These are phyloP conservation scores for Xiphophorus birchmanni DNA, from an alignment of 2,797 vertebrate species.

Conservation along the genomic window DNA sequence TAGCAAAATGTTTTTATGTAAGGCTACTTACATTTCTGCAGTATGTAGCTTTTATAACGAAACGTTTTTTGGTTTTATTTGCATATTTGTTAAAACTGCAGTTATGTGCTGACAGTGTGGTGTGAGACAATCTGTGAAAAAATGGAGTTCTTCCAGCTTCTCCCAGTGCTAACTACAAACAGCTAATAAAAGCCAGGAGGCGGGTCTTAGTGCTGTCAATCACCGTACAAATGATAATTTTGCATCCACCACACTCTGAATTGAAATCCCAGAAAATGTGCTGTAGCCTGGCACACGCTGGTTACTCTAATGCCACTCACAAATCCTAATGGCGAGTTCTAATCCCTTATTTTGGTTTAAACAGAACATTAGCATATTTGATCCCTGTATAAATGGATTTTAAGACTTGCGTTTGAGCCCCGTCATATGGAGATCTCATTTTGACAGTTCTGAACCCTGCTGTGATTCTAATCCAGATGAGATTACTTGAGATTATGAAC, in stretches of 20 bases:
- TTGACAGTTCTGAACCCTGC: constrained; percentile 3
- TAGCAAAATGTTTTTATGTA: too few relatives aligned
- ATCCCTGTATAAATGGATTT: background rate
- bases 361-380: constrained; percentile 21
- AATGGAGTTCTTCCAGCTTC: too few relatives aligned
- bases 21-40: too few relatives aligned
- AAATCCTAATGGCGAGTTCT: constrained; percentile 10
- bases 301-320: background rate
- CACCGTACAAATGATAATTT: background rate
- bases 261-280: background rate
- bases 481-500: constrained; percentile 30
- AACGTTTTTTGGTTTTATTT: too few relatives aligned
- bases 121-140: too few relatives aligned
- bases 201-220: too few relatives aligned
- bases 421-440: background rate
- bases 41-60: too few relatives aligned
- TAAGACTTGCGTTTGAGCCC: constrained; percentile 5
- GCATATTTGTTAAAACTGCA: too few relatives aligned
- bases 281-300: background rate
- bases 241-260: background rate
- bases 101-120: too few relatives aligned
- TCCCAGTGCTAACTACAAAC: too few relatives aligned
- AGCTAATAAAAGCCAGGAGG: too few relatives aligned
- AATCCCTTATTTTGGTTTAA: constrained; percentile 25
- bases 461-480: constrained; percentile 31